These are phyloP conservation scores for Megaustenia siamemsis DNA, from an alignment of 2,888 invertebrate species.

Conservation along the genomic window DNA sequence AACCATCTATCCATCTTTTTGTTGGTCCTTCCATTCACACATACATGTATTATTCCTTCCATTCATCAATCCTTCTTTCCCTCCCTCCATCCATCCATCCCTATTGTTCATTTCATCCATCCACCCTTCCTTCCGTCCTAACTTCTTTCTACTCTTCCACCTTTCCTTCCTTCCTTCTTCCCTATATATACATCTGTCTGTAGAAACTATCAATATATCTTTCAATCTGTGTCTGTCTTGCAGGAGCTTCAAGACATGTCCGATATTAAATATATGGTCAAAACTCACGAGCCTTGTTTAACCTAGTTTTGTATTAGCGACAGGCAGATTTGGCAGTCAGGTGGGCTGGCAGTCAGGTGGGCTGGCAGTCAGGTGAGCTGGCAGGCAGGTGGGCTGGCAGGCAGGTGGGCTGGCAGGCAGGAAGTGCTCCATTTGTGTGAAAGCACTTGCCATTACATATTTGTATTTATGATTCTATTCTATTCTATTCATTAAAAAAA, in stretches of 20 bases:
- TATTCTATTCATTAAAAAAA: no score
- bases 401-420: no score
- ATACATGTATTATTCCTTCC: background rate
- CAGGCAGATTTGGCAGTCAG: background rate
- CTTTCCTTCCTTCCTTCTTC: background rate
- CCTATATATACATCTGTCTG: background rate
- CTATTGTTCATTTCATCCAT: background rate
- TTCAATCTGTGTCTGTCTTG: background rate
- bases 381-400: no score
- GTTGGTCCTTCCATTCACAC: background rate
- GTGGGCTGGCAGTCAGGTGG: background rate
- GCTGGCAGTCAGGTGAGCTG: background rate
- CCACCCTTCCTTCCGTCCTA: background rate
- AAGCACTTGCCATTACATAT: no score
- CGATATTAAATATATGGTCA: no score
- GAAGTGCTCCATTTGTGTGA: no score
- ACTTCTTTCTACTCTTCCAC: no score
- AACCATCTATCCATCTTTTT: slow-evolving; percentile 3
- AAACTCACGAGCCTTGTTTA: no score
- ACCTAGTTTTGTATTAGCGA: no score
- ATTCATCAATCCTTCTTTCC: no score
- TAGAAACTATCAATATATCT: background rate
- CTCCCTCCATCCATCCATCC: background rate
- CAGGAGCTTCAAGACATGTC: no score
- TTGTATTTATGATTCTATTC: no score